Evolutionary conservation across 2,888 invertebrate genomes (phyloP).

Genomic region (Yponomeuta cagnagella): DNA sequence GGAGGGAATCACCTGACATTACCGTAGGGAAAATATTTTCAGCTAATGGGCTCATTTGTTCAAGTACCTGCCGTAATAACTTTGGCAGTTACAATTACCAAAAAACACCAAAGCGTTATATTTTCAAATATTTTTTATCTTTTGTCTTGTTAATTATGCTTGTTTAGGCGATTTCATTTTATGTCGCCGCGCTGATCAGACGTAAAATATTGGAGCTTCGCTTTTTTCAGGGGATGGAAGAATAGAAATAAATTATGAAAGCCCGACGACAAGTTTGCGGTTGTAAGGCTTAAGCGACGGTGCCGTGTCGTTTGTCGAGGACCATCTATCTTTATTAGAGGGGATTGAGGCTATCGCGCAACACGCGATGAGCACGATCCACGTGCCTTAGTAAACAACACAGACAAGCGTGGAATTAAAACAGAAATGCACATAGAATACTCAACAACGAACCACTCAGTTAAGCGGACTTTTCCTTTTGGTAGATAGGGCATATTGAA

Average conservation of each 20-base stretch:
- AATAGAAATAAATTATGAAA: constrained; percentile 29
- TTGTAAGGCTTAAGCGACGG: constrained; percentile 13
- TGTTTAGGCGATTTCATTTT: neutral
- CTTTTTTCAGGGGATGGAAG: constrained; percentile 19
- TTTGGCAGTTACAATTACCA: constrained; percentile 59
- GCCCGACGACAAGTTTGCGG: constrained; percentile 25
- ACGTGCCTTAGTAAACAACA: neutral
- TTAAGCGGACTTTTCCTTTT: constrained; percentile 41
- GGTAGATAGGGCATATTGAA: constrained; percentile 35
- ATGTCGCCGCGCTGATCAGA: constrained; percentile 14
- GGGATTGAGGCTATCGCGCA: constrained; percentile 21
- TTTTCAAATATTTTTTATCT: constrained; percentile 22
- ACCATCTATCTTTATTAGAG: constrained; percentile 28
- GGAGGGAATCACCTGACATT: constrained; percentile 66
- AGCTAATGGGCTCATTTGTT: constrained; percentile 64
- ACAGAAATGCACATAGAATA: neutral
- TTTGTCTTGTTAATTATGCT: neutral
- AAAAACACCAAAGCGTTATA: constrained; percentile 28
- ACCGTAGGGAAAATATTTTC: constrained; percentile 64
- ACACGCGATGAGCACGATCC: constrained; percentile 20
- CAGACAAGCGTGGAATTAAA: neutral
- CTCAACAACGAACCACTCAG: neutral
- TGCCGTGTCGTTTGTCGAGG: constrained; percentile 16
- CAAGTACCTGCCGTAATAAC: constrained; percentile 60
- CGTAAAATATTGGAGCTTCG: constrained; percentile 12